Evolutionary conservation across 2,888 invertebrate genomes (phyloP).

Genomic region (Cephus pygmeus): DNA sequence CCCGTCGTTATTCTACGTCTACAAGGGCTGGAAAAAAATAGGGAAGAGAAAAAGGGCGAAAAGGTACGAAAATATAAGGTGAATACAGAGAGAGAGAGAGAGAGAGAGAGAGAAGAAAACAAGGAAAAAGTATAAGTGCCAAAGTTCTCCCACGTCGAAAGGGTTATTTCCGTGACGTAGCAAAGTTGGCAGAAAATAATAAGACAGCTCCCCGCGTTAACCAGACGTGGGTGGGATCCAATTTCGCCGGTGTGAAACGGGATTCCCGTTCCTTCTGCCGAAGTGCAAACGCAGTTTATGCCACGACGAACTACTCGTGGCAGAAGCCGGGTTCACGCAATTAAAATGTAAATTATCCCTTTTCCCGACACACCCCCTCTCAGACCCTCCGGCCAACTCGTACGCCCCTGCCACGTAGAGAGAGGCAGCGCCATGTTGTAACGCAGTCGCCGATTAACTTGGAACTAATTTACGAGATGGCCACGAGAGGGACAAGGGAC

Average conservation of each 20-base stretch:
- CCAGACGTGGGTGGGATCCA: slow-evolving; percentile 14
- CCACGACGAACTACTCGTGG: background rate
- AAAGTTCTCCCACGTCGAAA: background rate
- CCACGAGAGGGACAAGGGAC: slow-evolving; percentile 14
- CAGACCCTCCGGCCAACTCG: slow-evolving; percentile 14
- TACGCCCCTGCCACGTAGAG: background rate
- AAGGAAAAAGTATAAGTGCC: too few species aligned
- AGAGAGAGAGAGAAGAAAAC: background rate
- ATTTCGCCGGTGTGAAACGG: slow-evolving; percentile 23
- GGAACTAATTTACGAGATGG: slow-evolving; percentile 54
- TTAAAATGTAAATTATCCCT: slow-evolving; percentile 62
- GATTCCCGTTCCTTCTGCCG: slow-evolving; percentile 15
- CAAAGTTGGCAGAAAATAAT: slow-evolving; percentile 17
- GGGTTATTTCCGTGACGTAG: background rate
- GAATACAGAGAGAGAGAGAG: background rate
- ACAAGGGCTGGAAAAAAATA: too few species aligned
- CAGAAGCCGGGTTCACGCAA: slow-evolving; percentile 44
- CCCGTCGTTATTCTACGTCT: too few species aligned
- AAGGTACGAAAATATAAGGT: background rate
- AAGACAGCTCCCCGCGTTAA: slow-evolving; percentile 11
- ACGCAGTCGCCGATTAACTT: slow-evolving; percentile 55
- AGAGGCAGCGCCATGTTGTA: slow-evolving; percentile 20
- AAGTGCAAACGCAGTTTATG: slow-evolving; percentile 8
- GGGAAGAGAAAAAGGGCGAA: too few species aligned
- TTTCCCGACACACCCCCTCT: slow-evolving; percentile 32